Evolutionary conservation across 64 coral and sea anemone genomes (phyloP).

Genomic region (Dendronephthya gigantea): DNA sequence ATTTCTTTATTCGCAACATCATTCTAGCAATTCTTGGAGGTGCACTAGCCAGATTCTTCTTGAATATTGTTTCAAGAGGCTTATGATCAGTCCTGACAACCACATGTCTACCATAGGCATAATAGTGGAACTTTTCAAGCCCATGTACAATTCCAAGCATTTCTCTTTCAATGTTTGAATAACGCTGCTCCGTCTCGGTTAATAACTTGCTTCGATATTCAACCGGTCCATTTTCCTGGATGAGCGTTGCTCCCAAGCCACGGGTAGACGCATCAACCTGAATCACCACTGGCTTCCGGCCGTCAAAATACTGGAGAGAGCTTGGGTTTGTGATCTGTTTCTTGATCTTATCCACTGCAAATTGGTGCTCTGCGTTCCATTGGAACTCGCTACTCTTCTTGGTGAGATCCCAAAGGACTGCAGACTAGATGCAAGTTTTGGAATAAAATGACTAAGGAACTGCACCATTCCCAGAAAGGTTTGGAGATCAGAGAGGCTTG

Average conservation of each 20-base stretch:
- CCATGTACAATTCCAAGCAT: not conserved
- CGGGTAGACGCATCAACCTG: not conserved
- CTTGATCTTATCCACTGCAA: not conserved
- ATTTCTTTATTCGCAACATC: not conserved
- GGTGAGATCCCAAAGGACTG: not conserved
- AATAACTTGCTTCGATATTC: not conserved
- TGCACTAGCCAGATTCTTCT: no score
- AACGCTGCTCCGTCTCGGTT: not conserved
- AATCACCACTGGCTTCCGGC: not conserved
- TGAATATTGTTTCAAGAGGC: no score
- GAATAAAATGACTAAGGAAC: not conserved
- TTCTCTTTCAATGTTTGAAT: slow-evolving; percentile 14
- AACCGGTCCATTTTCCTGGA: not conserved
- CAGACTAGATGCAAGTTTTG: not conserved
- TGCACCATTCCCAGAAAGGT: not conserved
- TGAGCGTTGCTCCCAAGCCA: not conserved
- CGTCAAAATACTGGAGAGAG: not conserved
- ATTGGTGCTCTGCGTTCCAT: not conserved
- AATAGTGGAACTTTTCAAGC: no score
- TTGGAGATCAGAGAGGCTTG: not conserved
- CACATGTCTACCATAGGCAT: not conserved
- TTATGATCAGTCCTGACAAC: not conserved
- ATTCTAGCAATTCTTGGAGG: no score
- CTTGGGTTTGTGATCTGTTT: not conserved
- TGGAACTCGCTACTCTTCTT: not conserved